These are phyloP conservation scores for Torymus aiolomorphi DNA, from an alignment of 2,888 invertebrate genomes.

Conservation along the genomic window DNA sequence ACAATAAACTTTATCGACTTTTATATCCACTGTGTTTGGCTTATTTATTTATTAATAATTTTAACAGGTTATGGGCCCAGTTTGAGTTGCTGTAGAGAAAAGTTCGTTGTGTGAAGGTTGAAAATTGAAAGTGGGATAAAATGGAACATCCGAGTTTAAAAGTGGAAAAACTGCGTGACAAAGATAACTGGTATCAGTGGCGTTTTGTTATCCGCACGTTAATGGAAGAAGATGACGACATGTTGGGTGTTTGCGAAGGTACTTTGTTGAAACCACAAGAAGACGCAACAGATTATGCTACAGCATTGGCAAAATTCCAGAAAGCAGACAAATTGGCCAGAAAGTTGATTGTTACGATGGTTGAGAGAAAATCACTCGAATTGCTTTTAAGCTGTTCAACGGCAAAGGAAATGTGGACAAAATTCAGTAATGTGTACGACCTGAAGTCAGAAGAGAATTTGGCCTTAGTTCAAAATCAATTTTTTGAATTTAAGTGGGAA, in stretches of 20 bases:
- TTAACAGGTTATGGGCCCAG: conserved; percentile 46
- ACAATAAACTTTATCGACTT: too few relatives aligned
- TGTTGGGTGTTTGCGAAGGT: conserved; percentile 30
- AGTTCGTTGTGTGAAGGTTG: too few relatives aligned
- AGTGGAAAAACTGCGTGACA: conserved; percentile 58
- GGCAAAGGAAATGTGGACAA: conserved; percentile 60
- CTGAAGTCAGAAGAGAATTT: conserved; percentile 46
- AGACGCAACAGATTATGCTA: not conserved
- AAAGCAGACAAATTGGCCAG: conserved; percentile 59
- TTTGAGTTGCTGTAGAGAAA: not conserved
- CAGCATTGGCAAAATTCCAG: conserved; percentile 45
- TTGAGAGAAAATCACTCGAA: conserved; percentile 59
- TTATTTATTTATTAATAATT: too few relatives aligned
- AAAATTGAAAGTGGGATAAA: too few relatives aligned
- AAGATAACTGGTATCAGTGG: conserved; percentile 52
- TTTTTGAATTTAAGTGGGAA: conserved; percentile 59
- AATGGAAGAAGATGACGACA: conserved; percentile 30
- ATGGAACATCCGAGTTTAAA: conserved; percentile 23
- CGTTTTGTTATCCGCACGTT: conserved; percentile 30
- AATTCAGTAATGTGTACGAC: conserved; percentile 59
- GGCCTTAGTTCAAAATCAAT: conserved; percentile 20
- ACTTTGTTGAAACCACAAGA: not conserved
- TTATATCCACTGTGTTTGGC: too few relatives aligned
- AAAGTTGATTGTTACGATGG: too few relatives aligned
- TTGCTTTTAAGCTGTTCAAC: conserved; percentile 58